These are phyloP conservation scores for Ptychoptera contaminata DNA, from an alignment of 2,888 invertebrate species.

Conservation along the genomic window DNA sequence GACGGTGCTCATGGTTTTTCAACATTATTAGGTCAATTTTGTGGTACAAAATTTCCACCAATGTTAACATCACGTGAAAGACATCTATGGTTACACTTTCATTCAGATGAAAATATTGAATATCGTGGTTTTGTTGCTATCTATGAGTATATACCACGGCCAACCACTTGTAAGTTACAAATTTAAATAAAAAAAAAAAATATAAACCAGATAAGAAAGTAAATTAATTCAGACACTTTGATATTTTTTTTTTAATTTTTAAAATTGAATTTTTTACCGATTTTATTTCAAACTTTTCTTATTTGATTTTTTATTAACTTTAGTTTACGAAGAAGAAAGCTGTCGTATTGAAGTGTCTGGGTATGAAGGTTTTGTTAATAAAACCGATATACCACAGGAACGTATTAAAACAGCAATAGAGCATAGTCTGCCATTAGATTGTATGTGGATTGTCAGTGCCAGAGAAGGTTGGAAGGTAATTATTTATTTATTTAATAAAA, in stretches of 20 bases:
- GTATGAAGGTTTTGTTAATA: conserved; percentile 39
- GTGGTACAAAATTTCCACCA: conserved; percentile 55
- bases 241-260: conserved; percentile 1
- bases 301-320: conserved; percentile 4
- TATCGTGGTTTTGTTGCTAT: conserved; percentile 64
- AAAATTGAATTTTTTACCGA: neutral
- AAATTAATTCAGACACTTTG: neutral
- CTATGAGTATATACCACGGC: conserved; percentile 47
- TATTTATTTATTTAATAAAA: conserved; percentile 2
- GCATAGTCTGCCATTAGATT: conserved; percentile 47
- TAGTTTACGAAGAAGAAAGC: conserved; percentile 27
- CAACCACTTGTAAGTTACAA: conserved; percentile 35
- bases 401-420: conserved; percentile 35
- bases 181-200: neutral
- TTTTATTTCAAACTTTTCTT: neutral
- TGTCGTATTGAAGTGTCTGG: conserved; percentile 40
- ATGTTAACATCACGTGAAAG: conserved; percentile 55
- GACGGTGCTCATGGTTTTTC: conserved; percentile 70
- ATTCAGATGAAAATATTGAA: conserved; percentile 67
- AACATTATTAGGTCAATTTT: conserved; percentile 46
- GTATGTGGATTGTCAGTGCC: conserved; percentile 57
- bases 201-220: neutral
- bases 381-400: conserved; percentile 38
- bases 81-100: conserved; percentile 64
- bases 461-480: conserved; percentile 45